Conservation (phyloP, 37 sponge, comb jelly and placozoan species). For the Lycopodina hypogea region DNA sequence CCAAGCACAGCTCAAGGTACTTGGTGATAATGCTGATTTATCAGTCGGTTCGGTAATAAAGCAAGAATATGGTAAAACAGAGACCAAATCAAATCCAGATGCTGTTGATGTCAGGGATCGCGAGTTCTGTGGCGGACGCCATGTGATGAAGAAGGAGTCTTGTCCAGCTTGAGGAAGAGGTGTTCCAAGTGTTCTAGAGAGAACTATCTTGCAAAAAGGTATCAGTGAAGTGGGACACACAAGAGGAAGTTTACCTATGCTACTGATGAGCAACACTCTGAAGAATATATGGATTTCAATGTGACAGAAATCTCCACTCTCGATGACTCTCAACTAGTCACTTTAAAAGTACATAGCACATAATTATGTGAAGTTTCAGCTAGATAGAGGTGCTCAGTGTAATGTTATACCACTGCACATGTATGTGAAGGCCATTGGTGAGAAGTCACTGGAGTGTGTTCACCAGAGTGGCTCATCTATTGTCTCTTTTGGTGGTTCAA, state of each 20-base stretch:
- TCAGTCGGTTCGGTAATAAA: too few relatives aligned
- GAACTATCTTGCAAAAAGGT: conserved; percentile 52
- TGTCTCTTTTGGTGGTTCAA: too few relatives aligned
- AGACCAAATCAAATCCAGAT: too few relatives aligned
- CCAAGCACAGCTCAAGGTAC: too few relatives aligned
- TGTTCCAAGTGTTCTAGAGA: conserved; percentile 54
- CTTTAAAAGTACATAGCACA: conserved; percentile 24
- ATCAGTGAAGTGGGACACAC: not conserved
- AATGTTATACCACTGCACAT: too few relatives aligned
- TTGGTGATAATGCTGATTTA: too few relatives aligned
- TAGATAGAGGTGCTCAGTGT: conserved; percentile 45
- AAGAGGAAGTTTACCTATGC: not conserved
- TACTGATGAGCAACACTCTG: conserved; percentile 9
- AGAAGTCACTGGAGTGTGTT: too few relatives aligned
- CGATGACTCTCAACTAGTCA: conserved; percentile 54
- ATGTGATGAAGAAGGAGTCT: not conserved
- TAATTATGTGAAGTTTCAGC: conserved; percentile 41
- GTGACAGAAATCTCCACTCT: not conserved
- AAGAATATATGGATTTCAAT: conserved; percentile 10
- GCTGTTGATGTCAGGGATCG: too few relatives aligned
- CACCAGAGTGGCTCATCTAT: too few relatives aligned
- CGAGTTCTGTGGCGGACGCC: too few relatives aligned
- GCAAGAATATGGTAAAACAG: too few relatives aligned
- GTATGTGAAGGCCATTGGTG: not conserved
- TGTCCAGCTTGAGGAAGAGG: conserved; percentile 59